These are phyloP conservation scores for Rhagophthalmus giganteus DNA, from an alignment of 2,888 invertebrate species.

Conservation along the genomic window DNA sequence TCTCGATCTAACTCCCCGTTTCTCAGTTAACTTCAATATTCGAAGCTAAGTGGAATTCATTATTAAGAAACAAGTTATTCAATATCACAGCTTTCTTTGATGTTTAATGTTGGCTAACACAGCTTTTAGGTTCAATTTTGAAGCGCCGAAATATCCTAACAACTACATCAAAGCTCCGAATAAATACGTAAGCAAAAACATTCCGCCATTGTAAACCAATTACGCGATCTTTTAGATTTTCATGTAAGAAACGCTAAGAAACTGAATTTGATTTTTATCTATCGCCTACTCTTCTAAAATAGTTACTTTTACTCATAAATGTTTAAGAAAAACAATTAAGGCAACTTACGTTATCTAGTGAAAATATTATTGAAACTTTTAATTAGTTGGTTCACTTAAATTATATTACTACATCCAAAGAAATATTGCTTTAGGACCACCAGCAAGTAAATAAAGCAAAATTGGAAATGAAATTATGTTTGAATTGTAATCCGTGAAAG, in stretches of 20 bases:
- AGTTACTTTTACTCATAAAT: too few relatives aligned
- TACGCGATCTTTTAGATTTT: constrained; percentile 10
- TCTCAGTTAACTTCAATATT: constrained; percentile 45
- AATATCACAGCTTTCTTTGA: constrained; percentile 49
- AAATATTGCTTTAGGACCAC: too few relatives aligned
- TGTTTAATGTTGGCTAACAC: constrained; percentile 44
- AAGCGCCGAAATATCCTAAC: constrained; percentile 32
- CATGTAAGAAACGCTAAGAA: neutral
- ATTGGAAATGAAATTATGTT: too few relatives aligned
- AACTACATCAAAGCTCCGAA: constrained; percentile 28
- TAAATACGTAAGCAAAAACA: constrained; percentile 25
- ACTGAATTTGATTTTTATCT: neutral
- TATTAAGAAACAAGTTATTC: constrained; percentile 55
- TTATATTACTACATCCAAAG: too few relatives aligned
- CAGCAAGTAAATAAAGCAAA: too few relatives aligned
- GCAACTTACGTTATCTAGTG: too few relatives aligned
- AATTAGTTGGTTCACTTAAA: too few relatives aligned
- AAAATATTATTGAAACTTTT: too few relatives aligned
- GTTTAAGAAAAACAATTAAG: too few relatives aligned
- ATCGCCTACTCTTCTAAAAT: too few relatives aligned
- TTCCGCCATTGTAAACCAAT: constrained; percentile 9
- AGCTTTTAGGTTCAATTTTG: constrained; percentile 43
- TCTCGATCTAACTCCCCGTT: constrained; percentile 40
- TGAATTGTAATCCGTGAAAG: too few relatives aligned
- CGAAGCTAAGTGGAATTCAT: constrained; percentile 50